These are phyloP conservation scores for Sebastes minor DNA, from an alignment of 2,797 vertebrate species.

Conservation along the genomic window DNA sequence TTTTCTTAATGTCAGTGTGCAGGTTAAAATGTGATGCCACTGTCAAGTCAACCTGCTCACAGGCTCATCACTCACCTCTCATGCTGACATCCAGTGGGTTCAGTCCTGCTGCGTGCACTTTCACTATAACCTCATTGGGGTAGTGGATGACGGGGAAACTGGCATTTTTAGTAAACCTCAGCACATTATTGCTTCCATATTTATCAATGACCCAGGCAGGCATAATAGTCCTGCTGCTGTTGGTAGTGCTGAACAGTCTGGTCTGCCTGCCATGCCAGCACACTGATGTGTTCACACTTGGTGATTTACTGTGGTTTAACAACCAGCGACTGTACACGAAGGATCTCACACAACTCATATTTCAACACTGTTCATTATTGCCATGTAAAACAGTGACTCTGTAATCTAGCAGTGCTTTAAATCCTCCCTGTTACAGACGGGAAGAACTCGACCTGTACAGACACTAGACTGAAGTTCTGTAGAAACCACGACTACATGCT, in stretches of 20 bases:
- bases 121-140: constrained; percentile 94
- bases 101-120: constrained; percentile 90
- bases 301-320: background rate
- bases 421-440: background rate
- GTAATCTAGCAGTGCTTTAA: background rate
- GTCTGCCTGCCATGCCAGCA: background rate
- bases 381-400: background rate
- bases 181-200: constrained; percentile 90
- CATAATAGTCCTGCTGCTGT: constrained; percentile 79
- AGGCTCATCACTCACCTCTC: constrained; percentile 88
- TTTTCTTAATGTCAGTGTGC: background rate
- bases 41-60: background rate
- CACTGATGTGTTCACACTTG: background rate
- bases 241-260: constrained; percentile 75
- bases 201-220: constrained; percentile 94
- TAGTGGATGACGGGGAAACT: constrained; percentile 87
- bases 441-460: background rate
- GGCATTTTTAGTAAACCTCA: constrained; percentile 88
- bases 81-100: constrained; percentile 96
- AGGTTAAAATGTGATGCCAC: background rate
- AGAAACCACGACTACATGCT: background rate
- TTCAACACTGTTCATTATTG: background rate
- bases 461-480: background rate
- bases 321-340: constrained; percentile 38
- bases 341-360: constrained; percentile 48